A percentile compares a stretch with the other conserved stretches of the same genome.
These are phyloP conservation scores for Neotragus pygmaeus DNA, from an alignment of 2,113 vertebrate genomes.

Conservation along the genomic window DNA sequence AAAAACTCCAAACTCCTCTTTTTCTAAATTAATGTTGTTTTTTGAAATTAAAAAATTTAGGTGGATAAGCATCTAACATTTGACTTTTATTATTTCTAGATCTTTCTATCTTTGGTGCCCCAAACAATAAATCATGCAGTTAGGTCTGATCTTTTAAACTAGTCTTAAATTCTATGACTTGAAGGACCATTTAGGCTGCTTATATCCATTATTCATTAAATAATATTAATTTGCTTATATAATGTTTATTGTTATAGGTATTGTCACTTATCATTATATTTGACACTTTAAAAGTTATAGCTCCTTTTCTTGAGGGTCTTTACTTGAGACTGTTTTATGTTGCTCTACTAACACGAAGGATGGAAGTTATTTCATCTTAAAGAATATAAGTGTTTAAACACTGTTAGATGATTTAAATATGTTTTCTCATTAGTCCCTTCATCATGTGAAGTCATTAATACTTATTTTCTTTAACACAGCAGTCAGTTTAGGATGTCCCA, in stretches of 20 bases:
- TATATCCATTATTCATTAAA: not conserved
- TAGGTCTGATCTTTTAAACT: not conserved
- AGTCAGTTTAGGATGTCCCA: not conserved
- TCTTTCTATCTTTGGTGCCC: not conserved
- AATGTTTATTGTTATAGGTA: not conserved
- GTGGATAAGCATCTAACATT: not conserved
- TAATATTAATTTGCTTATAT: not conserved
- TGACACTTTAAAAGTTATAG: not conserved
- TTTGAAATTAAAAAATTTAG: not conserved
- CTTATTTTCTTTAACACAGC: not conserved
- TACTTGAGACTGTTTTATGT: not conserved
- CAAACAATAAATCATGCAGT: not conserved
- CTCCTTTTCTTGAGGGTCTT: not conserved
- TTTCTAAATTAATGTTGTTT: not conserved
- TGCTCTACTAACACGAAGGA: not conserved
- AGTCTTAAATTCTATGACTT: not conserved
- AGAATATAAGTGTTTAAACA: not conserved
- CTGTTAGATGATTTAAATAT: not conserved
- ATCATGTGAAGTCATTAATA: not conserved
- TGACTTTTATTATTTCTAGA: not conserved
- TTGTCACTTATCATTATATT: not conserved
- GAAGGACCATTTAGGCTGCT: not conserved
- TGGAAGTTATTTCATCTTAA: not conserved
- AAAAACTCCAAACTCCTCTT: not conserved
- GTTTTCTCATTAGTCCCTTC: not conserved